A percentile compares a stretch with the other conserved stretches of the same genome.
phyloP scores from a whole-genome alignment of 2,888 invertebrate genomes.

The Pogonocherus hispidulus region DNA sequence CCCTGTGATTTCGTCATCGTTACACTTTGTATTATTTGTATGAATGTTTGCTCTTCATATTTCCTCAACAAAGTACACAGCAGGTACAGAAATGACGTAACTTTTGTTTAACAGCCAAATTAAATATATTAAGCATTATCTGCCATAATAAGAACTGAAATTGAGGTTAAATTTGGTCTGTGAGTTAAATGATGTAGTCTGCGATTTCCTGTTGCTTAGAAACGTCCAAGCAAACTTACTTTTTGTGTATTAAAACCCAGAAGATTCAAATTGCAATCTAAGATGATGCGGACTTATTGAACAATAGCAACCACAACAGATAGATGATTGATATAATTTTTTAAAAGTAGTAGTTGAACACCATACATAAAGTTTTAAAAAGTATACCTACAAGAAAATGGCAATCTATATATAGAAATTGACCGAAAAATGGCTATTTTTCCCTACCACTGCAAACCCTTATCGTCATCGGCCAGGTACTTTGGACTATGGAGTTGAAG shows the following conservation, averaged over 20 bases:
- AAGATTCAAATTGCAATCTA: not conserved
- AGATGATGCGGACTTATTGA: not conserved
- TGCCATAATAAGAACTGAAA: slow-evolving; percentile 1
- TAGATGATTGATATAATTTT: no score
- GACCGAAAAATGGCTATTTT: no score
- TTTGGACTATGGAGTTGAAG: no score
- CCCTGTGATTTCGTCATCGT: no score
- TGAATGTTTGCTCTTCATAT: slow-evolving; percentile 18
- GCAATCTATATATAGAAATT: no score
- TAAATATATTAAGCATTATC: not conserved
- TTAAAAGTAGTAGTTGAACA: no score
- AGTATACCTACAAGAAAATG: no score
- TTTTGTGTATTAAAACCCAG: not conserved
- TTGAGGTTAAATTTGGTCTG: slow-evolving; percentile 9
- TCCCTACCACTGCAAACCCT: no score
- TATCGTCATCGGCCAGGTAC: no score
- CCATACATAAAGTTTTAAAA: no score
- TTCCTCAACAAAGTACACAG: slow-evolving; percentile 9
- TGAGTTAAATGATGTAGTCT: no score
- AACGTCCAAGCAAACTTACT: not conserved
- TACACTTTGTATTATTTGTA: slow-evolving; percentile 6
- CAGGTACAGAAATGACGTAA: slow-evolving; percentile 2
- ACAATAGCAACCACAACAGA: not conserved
- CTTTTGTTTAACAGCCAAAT: slow-evolving; percentile 7
- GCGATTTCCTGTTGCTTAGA: no score